A percentile compares a stretch with the other conserved stretches of the same genome.
Conservation (phyloP, 2,888 invertebrate species). For the Syrphus vitripennis region DNA sequence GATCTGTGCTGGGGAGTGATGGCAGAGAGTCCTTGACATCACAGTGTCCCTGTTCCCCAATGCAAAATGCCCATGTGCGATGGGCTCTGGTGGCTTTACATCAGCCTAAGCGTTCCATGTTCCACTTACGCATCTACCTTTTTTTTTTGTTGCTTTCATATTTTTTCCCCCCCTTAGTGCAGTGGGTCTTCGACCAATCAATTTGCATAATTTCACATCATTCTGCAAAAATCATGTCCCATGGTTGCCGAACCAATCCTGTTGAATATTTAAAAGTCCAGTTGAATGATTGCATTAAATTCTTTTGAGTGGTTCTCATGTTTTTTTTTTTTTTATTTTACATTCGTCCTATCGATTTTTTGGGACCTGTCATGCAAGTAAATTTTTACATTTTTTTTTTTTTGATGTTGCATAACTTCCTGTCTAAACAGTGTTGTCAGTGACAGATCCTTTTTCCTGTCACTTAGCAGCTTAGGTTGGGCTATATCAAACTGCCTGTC, state of each 20-base stretch:
- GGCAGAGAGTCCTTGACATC: neutral
- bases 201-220: constrained; percentile 64
- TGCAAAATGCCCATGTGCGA: constrained; percentile 42
- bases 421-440: constrained; percentile 47
- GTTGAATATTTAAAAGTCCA: constrained; percentile 61
- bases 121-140: constrained; percentile 11
- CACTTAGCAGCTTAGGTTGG: constrained; percentile 40
- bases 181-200: constrained; percentile 40
- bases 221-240: constrained; percentile 55
- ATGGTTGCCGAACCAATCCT: constrained; percentile 39
- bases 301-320: neutral
- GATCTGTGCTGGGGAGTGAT: neutral
- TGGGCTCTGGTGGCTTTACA: constrained; percentile 19
- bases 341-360: constrained; percentile 11
- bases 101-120: constrained; percentile 45
- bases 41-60: neutral
- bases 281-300: constrained; percentile 56
- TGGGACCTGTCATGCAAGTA: neutral
- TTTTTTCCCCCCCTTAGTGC: neutral
- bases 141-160: neutral
- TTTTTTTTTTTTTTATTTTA: neutral
- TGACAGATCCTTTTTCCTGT: constrained; percentile 22
- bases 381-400: neutral
- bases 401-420: neutral
- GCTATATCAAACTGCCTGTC: constrained; percentile 41